Conservation (phyloP, 2,797 vertebrate genomes). For the Chelonia mydas region DNA sequence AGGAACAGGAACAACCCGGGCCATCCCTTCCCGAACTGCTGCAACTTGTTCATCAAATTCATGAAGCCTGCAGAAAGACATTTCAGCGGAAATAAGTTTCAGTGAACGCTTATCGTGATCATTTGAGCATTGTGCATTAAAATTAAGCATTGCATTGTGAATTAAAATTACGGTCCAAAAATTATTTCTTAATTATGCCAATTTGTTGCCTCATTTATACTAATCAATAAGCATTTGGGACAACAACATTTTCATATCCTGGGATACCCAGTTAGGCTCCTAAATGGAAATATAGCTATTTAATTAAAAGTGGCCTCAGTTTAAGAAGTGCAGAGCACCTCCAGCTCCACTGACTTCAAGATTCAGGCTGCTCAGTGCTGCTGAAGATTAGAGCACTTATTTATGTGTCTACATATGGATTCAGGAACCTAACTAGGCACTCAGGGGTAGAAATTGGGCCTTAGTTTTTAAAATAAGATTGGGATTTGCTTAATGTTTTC, state of each 20-base stretch:
- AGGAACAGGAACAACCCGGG: slow-evolving; percentile 95
- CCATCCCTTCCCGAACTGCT: slow-evolving; percentile 98
- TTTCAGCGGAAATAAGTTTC: neutral
- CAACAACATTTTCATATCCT: neutral
- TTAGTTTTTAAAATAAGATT: neutral
- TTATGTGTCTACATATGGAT: neutral
- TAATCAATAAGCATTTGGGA: neutral
- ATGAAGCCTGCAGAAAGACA: slow-evolving; percentile 87
- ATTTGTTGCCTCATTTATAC: neutral
- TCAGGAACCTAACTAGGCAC: neutral
- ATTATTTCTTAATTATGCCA: neutral
- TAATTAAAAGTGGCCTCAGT: neutral
- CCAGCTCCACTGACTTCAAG: neutral
- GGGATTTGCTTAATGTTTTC: neutral
- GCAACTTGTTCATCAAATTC: slow-evolving; percentile 99
- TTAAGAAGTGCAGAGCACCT: neutral
- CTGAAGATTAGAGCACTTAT: neutral
- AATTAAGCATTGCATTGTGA: neutral
- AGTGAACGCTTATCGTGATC: neutral
- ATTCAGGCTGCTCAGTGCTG: neutral
- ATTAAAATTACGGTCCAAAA: neutral
- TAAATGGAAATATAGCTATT: neutral
- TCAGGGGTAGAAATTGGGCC: neutral
- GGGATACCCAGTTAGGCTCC: neutral
- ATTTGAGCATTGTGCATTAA: neutral